Conservation (phyloP, 2,888 invertebrate genomes). For the Rhynchonema sp. region DNA sequence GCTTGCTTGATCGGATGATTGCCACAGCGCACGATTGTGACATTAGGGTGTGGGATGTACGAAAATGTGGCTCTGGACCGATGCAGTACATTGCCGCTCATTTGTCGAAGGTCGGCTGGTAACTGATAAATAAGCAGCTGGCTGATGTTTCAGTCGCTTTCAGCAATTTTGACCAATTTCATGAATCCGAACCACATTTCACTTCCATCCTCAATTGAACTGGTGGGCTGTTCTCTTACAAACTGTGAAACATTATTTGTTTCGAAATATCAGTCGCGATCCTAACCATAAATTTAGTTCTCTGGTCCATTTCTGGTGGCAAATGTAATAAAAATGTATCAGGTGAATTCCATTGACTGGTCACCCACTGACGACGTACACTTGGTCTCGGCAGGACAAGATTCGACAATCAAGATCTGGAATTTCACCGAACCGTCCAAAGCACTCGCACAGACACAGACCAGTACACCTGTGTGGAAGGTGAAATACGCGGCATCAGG, state of each 20-base stretch:
- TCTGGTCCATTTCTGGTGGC: no score
- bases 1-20: constrained; percentile 55
- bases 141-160: no score
- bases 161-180: no score
- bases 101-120: no score
- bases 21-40: constrained; percentile 91
- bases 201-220: no score
- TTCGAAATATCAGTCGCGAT: no score
- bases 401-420: neutral
- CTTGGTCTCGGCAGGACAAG: neutral
- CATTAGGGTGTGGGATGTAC: constrained; percentile 68
- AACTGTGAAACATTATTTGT: no score
- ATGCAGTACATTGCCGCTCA: neutral
- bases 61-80: neutral
- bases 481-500: neutral
- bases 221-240: no score
- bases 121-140: no score
- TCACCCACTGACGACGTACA: neutral
- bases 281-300: no score
- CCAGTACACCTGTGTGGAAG: neutral
- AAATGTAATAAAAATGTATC: no score
- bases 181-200: no score
- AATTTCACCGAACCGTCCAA: neutral
- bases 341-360: neutral
- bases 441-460: neutral